Evolutionary conservation across 2,113 vertebrate species (phyloP).

Genomic region (Lota lota): DNA sequence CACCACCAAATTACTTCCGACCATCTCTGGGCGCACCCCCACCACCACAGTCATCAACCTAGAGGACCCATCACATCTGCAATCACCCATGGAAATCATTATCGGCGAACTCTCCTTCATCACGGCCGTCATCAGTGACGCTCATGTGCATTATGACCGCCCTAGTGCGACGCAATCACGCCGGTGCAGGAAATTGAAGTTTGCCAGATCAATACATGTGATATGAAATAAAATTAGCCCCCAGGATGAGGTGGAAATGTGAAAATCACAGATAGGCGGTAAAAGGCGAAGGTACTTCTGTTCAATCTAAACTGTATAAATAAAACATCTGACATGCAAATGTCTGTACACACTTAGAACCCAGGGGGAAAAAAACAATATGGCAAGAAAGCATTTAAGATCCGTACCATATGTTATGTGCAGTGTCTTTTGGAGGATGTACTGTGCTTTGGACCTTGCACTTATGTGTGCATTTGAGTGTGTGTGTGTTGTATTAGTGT

Average conservation of each 20-base stretch:
- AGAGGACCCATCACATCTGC: slow-evolving; percentile 38
- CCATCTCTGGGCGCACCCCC: slow-evolving; percentile 34
- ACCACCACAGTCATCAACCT: slow-evolving; percentile 53
- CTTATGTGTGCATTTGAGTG: slow-evolving; percentile 28
- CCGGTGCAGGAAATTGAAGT: slow-evolving; percentile 57
- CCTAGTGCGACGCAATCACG: slow-evolving; percentile 24
- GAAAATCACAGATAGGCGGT: slow-evolving; percentile 41
- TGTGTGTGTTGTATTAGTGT: not conserved
- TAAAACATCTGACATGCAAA: slow-evolving; percentile 3
- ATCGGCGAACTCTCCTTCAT: slow-evolving; percentile 51
- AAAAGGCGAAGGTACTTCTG: slow-evolving; percentile 19
- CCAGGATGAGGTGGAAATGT: slow-evolving; percentile 50
- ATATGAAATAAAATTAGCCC: slow-evolving; percentile 62
- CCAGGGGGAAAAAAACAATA: slow-evolving; percentile 21
- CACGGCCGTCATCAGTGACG: slow-evolving; percentile 26
- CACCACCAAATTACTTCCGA: slow-evolving; percentile 13
- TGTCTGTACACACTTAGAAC: not conserved
- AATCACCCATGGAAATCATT: slow-evolving; percentile 24
- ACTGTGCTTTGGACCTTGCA: too few relatives aligned
- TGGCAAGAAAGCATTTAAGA: slow-evolving; percentile 24
- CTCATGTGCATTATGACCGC: slow-evolving; percentile 53
- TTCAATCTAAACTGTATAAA: slow-evolving; percentile 38
- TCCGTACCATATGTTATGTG: slow-evolving; percentile 18
- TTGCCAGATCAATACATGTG: slow-evolving; percentile 61
- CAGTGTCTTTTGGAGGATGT: not conserved